Conservation (phyloP, 92 coral and sea anemone genomes). For the Bergia puertoricense region DNA sequence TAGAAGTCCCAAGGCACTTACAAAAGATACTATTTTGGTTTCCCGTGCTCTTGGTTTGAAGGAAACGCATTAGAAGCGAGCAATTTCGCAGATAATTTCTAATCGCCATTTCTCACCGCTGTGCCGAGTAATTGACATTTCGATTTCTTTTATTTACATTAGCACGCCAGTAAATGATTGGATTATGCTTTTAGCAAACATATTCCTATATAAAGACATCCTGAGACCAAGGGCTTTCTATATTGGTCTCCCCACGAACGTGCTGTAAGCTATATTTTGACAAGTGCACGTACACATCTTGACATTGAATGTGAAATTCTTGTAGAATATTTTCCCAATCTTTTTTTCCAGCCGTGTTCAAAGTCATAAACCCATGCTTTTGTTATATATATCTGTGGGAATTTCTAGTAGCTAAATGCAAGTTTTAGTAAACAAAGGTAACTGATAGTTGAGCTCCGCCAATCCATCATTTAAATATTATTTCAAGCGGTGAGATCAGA, state of each 20-base stretch:
- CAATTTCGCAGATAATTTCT: neutral
- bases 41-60: neutral
- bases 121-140: neutral
- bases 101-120: neutral
- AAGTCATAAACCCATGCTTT: neutral
- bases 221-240: neutral
- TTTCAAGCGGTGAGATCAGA: slow-evolving; percentile 19
- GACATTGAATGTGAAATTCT: neutral
- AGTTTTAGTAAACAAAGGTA: slow-evolving; percentile 39
- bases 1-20: neutral
- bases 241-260: neutral
- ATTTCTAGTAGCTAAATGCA: slow-evolving; percentile 17
- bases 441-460: neutral
- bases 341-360: neutral
- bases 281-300: neutral
- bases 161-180: neutral
- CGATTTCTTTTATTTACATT: neutral
- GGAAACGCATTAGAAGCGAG: neutral
- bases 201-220: neutral
- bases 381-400: neutral
- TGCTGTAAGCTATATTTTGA: neutral
- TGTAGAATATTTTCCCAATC: neutral
- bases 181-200: slow-evolving; percentile 10
- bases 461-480: slow-evolving; percentile 16
- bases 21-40: neutral